A percentile compares a stretch with the other conserved stretches of the same genome.
Conservation (phyloP, 2,797 vertebrate genomes). For the Microtus agrestis region DNA sequence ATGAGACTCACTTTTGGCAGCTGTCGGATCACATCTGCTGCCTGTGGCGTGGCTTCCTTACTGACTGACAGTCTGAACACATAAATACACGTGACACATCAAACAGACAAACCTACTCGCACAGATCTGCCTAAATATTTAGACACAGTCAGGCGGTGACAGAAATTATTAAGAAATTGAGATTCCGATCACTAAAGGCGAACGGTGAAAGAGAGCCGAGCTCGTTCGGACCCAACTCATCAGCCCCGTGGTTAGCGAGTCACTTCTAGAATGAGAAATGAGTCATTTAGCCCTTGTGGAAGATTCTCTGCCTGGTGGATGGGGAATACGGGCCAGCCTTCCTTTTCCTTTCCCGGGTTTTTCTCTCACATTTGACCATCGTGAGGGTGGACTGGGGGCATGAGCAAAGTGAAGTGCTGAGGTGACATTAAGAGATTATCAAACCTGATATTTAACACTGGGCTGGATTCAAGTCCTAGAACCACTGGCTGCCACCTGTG, state of each 20-base stretch:
- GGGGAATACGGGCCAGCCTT: background rate
- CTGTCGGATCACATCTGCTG: slow-evolving; percentile 77
- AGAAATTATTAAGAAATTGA: slow-evolving; percentile 73
- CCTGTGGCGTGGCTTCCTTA: slow-evolving; percentile 38
- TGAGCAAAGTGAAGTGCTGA: background rate
- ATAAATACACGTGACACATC: slow-evolving; percentile 69
- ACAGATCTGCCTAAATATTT: slow-evolving; percentile 83
- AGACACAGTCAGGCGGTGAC: slow-evolving; percentile 70
- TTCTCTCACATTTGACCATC: background rate
- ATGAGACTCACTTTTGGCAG: slow-evolving; percentile 39
- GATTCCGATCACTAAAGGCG: slow-evolving; percentile 72
- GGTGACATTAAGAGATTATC: background rate
- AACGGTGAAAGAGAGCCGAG: slow-evolving; percentile 51
- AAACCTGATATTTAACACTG: background rate
- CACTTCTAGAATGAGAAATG: background rate
- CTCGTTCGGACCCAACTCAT: background rate
- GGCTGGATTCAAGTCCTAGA: background rate
- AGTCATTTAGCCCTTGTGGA: background rate
- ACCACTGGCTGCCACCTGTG: no score
- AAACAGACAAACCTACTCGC: slow-evolving; percentile 55
- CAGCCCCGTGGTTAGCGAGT: background rate
- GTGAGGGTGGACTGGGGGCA: background rate
- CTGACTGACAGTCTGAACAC: slow-evolving; percentile 70
- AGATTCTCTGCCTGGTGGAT: background rate
- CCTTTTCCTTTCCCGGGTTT: background rate